Evolutionary conservation across 2,888 invertebrate species (phyloP).

Genomic region (Diabrotica balteata): DNA sequence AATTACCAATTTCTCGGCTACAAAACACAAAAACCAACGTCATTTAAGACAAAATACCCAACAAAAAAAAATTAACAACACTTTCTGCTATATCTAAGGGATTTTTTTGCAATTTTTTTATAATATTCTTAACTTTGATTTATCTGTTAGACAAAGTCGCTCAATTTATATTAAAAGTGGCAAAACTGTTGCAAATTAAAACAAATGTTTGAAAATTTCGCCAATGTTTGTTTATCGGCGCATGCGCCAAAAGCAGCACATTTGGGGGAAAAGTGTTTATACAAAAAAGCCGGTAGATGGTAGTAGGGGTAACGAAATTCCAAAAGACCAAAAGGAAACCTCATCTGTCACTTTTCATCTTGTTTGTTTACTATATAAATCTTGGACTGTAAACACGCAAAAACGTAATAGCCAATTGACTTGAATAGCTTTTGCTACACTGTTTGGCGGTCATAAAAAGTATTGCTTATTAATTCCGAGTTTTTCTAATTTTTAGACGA

Average conservation of each 20-base stretch:
- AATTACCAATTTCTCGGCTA: background rate
- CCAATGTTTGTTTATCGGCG: constrained; percentile 19
- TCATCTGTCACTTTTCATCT: background rate
- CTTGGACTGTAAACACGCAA: too few relatives aligned
- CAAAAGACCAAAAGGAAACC: background rate
- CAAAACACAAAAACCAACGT: background rate
- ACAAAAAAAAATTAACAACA: too few relatives aligned
- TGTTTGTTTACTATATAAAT: background rate
- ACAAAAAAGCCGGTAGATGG: constrained; percentile 17
- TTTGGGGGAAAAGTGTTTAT: constrained; percentile 7
- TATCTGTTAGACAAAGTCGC: too few relatives aligned
- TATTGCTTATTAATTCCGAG: too few relatives aligned
- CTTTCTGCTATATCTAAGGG: too few relatives aligned
- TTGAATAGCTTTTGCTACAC: too few relatives aligned
- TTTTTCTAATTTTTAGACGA: too few relatives aligned
- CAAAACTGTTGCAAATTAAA: constrained; percentile 6
- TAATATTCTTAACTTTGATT: too few relatives aligned
- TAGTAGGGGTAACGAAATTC: constrained; percentile 7
- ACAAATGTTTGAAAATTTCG: constrained; percentile 20
- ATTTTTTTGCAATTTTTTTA: too few relatives aligned
- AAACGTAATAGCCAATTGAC: too few relatives aligned
- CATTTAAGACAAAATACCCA: too few relatives aligned
- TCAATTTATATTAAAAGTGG: background rate
- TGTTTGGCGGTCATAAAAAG: too few relatives aligned
- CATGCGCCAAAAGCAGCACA: constrained; percentile 10